A percentile compares a stretch with the other conserved stretches of the same genome.
phyloP scores from a whole-genome alignment of 2,113 vertebrate genomes.

The Grammomys surdaster region DNA sequence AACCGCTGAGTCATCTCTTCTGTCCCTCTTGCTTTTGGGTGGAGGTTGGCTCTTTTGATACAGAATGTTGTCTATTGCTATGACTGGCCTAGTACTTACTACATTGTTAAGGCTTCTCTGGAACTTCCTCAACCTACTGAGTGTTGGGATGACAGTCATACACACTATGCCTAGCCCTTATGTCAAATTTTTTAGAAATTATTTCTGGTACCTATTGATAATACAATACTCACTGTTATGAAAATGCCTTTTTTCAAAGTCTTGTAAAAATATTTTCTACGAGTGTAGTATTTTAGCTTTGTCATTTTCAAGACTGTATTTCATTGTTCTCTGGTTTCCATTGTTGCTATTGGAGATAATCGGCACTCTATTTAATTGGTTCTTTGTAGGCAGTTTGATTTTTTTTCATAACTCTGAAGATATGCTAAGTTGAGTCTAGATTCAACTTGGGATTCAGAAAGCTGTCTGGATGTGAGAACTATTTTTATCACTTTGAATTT shows the following conservation, averaged over 20 bases:
- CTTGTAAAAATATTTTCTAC: neutral
- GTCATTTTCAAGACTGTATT: neutral
- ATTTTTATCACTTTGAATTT: neutral
- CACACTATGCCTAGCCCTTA: neutral
- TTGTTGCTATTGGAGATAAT: neutral
- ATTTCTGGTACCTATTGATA: neutral
- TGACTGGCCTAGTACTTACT: neutral
- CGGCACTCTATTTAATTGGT: neutral
- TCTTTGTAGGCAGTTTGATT: neutral
- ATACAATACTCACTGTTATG: neutral
- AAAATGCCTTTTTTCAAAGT: neutral
- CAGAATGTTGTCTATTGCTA: neutral
- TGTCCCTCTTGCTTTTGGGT: neutral
- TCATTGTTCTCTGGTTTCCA: neutral
- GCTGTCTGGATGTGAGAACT: neutral
- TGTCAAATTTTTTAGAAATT: neutral
- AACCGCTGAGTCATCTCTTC: neutral
- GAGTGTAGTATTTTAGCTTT: neutral
- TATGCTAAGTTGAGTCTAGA: neutral
- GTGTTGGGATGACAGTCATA: neutral
- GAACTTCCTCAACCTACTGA: neutral
- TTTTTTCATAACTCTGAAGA: neutral
- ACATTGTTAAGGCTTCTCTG: neutral
- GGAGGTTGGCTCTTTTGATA: neutral
- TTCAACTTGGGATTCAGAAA: neutral